A percentile compares a stretch with the other conserved stretches of the same genome.
phyloP scores from a whole-genome alignment of 2,797 vertebrate genomes.

The Erethizon dorsatum region DNA sequence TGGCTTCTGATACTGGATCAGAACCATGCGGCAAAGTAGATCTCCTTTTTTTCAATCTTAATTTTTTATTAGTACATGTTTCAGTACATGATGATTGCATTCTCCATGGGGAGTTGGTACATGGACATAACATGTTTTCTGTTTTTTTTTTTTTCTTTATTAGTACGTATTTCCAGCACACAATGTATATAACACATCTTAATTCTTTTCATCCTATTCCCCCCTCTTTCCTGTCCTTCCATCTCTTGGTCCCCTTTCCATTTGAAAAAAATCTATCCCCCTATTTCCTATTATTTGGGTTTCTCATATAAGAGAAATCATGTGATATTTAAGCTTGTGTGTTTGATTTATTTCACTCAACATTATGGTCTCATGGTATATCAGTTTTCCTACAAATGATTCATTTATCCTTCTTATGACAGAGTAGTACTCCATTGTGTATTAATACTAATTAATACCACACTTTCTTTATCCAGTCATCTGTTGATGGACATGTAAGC shows the following conservation, averaged over 20 bases:
- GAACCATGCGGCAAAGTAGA: not conserved
- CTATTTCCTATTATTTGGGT: not conserved
- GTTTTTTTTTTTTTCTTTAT: not conserved
- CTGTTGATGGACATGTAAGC: not conserved
- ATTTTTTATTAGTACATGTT: not conserved
- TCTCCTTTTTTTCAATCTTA: not conserved
- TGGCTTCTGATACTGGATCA: not conserved
- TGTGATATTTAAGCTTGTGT: not conserved
- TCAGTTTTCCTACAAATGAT: not conserved
- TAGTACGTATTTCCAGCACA: not conserved
- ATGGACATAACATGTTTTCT: not conserved
- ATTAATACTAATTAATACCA: not conserved
- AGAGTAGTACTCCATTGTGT: not conserved
- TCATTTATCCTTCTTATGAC: not conserved
- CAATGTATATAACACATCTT: not conserved
- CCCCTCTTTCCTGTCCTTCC: not conserved
- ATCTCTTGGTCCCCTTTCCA: not conserved
- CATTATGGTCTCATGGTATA: not conserved
- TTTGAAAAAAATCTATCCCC: not conserved
- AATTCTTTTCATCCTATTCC: not conserved
- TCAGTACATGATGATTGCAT: not conserved
- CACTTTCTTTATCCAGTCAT: not conserved
- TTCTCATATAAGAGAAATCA: not conserved
- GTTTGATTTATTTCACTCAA: not conserved
- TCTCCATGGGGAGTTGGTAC: not conserved